Evolutionary conservation across 2,113 vertebrate species (phyloP), one percentile per base, ranked within the genome.

Genomic region (Ceuthmochares aereus): DNA sequence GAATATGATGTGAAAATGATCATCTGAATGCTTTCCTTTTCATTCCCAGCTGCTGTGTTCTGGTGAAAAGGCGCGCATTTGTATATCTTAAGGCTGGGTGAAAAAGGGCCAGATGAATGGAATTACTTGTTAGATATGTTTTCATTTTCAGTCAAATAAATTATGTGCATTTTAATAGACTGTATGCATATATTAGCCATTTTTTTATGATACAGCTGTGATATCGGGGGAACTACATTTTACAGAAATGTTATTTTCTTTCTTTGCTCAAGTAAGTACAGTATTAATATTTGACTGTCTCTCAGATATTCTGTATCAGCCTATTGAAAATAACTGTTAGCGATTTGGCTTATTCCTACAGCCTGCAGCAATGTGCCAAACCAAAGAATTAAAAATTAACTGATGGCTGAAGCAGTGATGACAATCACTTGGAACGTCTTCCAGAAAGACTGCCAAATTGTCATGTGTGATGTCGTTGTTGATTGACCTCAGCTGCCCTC

Each of bases 31-130:
- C 98, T 98, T 97, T 98, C 97, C 97, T 98, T 98, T 98, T 99
- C 98, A 98, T 98, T 98, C 98, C 96, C 99, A 99, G 98, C 99
- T 99, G 99, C 98, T 98, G 97, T 98, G 98, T 98, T 98, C 98
- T 98, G 97, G 96, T 97, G 98, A 98, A 98, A 98, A 98, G 98
- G 97, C 98, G 98, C 98, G 97, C 98, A 98, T 99, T 99, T 99
- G 98, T 99, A 98, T 99, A 97, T 98, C 97, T 98, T 97, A 97
- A 97, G 95, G 87, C 95, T 94, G 92, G 95, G 90, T 96, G 95
- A 97, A 97, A 97, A 97, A 97, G 88, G 93, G 73, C 95, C 92
- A 97, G 97, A 98, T 98, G 98, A 98, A 98, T 98, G 89, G 98
- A 97, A 92, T 97, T 98, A 97, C 96, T 98, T 98, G 97, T 97